Base-by-base conservation (phyloP, 2,797 vertebrate species). In the Phylloscopus collybita region DNA sequence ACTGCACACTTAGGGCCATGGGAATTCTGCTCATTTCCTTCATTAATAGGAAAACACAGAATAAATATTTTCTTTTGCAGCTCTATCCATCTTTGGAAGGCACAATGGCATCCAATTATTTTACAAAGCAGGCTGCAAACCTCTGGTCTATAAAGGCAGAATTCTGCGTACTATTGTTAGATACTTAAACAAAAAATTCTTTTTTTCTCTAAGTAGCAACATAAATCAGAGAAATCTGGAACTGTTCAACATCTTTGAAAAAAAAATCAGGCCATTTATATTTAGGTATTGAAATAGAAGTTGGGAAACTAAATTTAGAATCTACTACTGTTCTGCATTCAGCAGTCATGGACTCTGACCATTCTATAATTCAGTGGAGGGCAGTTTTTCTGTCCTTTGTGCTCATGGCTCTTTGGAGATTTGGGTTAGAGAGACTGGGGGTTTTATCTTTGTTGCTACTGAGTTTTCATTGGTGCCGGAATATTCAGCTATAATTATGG, bases 261-360 rank as follows among this genome's bases (percentile, higher is more conserved):
- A 59, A 34, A 32, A 79, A 86, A 89, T 65, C n/a, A 87, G 72
- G 79, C 27, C 57, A 76, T 42, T 89, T 79, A 67, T 70, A 93
- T 88, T 94, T 87, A 86, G 54, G 29, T 81, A 91, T 50, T 80
- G 40, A 89, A 94, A 88, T 79, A 76, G 7, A 45, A 86, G 62
- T 72, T 88, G 85, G 56, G 53, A 80, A 92, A 11, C 22, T 87
- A 91, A 78, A 93, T 89, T 86, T 84, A 90, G 70, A 49, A 66
- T 38, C 66, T 72, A 38, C 3, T 23, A 10, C 32, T 72, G 42
- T 72, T 80, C 34, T 81, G 38, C 25, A 53, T 70, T 85, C 50
- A 50, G n/a, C 73, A 61, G 17, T n/a, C 30, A 20, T 32, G 42
- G 51, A 44, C 51, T 53, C 44, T 80, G 67, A 60, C 44, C n/a